phyloP scores from a whole-genome alignment of 2,113 vertebrate species.

The Heterotis niloticus region DNA sequence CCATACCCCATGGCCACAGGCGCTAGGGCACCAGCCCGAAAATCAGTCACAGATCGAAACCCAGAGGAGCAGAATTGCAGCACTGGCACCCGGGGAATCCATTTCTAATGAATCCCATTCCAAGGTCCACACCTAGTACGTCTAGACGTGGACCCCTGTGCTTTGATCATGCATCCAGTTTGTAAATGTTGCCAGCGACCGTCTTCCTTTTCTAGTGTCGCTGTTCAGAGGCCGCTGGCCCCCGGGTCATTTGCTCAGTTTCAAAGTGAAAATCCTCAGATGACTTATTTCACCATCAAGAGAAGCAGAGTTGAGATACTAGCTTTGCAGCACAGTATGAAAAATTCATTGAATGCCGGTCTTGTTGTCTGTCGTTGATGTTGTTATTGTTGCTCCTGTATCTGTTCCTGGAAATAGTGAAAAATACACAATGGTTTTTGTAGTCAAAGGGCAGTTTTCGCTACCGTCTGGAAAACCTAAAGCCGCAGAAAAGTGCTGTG shows the following conservation, averaged over 20 bases:
- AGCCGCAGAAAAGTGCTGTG: too few species aligned
- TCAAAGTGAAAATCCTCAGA: constrained; percentile 79
- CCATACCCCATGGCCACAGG: constrained; percentile 72
- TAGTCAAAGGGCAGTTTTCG: too few species aligned
- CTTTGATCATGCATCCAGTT: constrained; percentile 76
- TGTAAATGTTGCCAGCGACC: constrained; percentile 72
- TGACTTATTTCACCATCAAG: constrained; percentile 78
- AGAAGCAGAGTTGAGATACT: constrained; percentile 41
- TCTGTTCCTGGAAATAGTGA: too few species aligned
- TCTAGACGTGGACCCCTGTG: constrained; percentile 63
- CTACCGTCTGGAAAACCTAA: too few species aligned
- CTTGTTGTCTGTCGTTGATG: neutral
- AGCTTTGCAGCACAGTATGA: neutral
- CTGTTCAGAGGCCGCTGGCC: constrained; percentile 65
- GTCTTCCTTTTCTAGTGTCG: constrained; percentile 45
- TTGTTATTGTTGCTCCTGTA: too few species aligned
- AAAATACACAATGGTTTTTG: too few species aligned
- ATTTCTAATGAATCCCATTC: constrained; percentile 80
- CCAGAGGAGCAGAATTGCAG: constrained; percentile 68
- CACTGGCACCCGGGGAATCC: constrained; percentile 58
- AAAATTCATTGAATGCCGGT: neutral
- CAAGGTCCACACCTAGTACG: constrained; percentile 75
- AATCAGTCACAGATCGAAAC: constrained; percentile 86
- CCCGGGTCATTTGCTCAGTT: constrained; percentile 72
- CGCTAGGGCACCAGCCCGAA: constrained; percentile 75